phyloP scores from a whole-genome alignment of 1,140 invertebrate species.

The Zaprionus camerounensis region DNA sequence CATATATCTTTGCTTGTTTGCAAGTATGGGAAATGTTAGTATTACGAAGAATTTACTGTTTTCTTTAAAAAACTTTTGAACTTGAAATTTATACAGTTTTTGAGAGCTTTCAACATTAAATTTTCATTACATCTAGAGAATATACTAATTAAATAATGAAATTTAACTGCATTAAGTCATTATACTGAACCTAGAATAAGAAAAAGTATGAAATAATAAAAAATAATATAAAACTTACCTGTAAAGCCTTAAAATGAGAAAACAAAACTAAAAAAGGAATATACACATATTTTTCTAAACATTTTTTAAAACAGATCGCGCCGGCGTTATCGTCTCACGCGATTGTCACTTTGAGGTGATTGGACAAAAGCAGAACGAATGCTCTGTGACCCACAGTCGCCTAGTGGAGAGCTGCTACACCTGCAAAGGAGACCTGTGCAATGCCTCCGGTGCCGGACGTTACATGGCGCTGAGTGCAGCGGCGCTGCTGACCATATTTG shows the following conservation, averaged over 20 bases:
- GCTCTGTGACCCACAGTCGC: conserved; percentile 72
- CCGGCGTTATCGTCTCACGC: conserved; percentile 74
- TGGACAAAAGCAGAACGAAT: conserved; percentile 75
- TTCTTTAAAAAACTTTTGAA: neutral
- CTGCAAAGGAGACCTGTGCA: conserved; percentile 86
- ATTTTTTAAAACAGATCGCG: conserved; percentile 57
- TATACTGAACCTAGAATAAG: neutral
- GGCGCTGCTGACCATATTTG: conserved; percentile 75
- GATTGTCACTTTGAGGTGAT: conserved; percentile 77
- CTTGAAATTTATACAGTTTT: neutral
- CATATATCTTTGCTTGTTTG: neutral
- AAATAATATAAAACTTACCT: neutral
- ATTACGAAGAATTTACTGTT: no score
- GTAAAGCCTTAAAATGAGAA: neutral
- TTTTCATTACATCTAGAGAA: neutral
- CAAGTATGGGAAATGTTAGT: no score
- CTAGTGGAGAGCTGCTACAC: conserved; percentile 84
- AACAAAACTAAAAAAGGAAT: neutral
- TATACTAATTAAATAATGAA: neutral
- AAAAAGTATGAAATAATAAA: neutral
- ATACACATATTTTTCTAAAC: neutral
- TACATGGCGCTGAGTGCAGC: conserved; percentile 84
- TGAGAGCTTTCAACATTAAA: neutral
- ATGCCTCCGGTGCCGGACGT: conserved; percentile 84
- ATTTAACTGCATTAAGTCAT: neutral